phyloP scores from a whole-genome alignment of 2,113 vertebrate genomes.

The Gymnocephalus cernua region DNA sequence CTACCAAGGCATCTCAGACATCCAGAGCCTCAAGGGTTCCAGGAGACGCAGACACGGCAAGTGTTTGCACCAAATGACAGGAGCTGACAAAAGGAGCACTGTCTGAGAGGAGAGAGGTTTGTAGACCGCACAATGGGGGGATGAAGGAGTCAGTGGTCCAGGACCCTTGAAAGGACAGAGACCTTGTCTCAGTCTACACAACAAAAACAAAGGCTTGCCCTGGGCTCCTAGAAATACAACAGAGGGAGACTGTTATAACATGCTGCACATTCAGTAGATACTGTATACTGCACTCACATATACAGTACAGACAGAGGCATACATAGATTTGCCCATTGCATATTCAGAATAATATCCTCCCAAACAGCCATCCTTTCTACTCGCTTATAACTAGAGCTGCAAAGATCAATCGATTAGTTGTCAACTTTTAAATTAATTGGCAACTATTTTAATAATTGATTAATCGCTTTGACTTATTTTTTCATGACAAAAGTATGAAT shows the following conservation, averaged over 20 bases:
- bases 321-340: neutral
- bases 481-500: too few relatives aligned
- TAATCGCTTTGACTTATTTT: too few relatives aligned
- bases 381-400: neutral
- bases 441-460: too few relatives aligned
- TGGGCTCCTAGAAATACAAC: slow-evolving; percentile 7
- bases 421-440: too few relatives aligned
- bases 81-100: slow-evolving; percentile 65
- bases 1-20: slow-evolving; percentile 70
- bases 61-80: slow-evolving; percentile 55
- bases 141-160: slow-evolving; percentile 50
- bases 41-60: slow-evolving; percentile 63
- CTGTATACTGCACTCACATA: neutral
- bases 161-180: slow-evolving; percentile 44
- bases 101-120: slow-evolving; percentile 51
- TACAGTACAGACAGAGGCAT: neutral
- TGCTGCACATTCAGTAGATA: neutral
- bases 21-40: slow-evolving; percentile 60
- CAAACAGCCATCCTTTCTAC: neutral
- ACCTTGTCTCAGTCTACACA: slow-evolving; percentile 29
- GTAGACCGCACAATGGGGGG: slow-evolving; percentile 59
- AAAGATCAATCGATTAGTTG: too few relatives aligned
- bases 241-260: slow-evolving; percentile 5
- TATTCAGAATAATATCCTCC: slow-evolving; percentile 7
- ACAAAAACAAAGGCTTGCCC: slow-evolving; percentile 25